Percentiles rank a stretch among this genome's conserved stretches.
phyloP scores from a whole-genome alignment of 2,797 vertebrate species.

The Salmo trutta region DNA sequence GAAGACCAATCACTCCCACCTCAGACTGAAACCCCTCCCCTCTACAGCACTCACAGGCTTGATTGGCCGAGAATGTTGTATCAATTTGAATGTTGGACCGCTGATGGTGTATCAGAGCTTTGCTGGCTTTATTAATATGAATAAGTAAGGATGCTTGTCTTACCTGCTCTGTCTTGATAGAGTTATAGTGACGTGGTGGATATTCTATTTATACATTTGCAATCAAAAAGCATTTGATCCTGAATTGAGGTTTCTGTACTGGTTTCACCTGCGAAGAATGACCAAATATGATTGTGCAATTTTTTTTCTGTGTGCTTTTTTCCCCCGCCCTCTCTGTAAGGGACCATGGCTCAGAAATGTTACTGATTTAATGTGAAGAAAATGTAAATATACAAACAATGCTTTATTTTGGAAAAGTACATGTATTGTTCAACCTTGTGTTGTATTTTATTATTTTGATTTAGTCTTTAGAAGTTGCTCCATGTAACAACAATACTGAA shows the following conservation, averaged over 20 bases:
- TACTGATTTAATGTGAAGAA: too few species aligned
- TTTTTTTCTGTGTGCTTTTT: background rate
- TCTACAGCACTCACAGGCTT: background rate
- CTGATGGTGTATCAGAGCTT: background rate
- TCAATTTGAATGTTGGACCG: background rate
- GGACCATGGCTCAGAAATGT: background rate
- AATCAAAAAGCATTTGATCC: slow-evolving; percentile 13
- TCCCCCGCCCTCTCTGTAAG: background rate
- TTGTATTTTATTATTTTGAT: background rate
- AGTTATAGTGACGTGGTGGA: background rate
- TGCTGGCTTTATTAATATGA: background rate
- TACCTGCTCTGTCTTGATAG: background rate
- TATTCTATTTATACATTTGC: slow-evolving; percentile 10
- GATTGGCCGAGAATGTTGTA: background rate
- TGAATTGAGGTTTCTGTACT: too few species aligned
- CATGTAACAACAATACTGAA: slow-evolving; percentile 18
- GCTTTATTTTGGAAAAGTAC: background rate
- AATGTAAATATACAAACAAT: slow-evolving; percentile 11
- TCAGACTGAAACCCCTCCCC: background rate
- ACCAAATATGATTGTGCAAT: slow-evolving; percentile 11
- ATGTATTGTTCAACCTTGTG: background rate
- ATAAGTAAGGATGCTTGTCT: background rate
- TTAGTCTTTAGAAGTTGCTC: slow-evolving; percentile 1
- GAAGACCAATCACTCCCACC: background rate
- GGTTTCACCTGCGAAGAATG: background rate